Conservation (phyloP, 1,140 invertebrate genomes). For the Dysdera silvatica region DNA sequence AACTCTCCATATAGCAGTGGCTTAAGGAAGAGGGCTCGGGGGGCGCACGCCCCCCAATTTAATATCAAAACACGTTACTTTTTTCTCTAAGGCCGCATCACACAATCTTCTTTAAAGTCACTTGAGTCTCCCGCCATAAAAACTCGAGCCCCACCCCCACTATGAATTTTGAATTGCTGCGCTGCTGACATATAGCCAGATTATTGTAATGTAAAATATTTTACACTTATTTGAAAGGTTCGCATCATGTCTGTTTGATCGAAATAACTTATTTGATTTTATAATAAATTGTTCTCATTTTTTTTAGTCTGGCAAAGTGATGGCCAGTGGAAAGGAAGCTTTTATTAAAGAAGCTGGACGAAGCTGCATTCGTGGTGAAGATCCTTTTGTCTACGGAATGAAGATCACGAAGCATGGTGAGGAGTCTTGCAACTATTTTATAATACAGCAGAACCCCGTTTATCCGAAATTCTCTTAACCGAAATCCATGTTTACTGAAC, state of each 20-base stretch:
- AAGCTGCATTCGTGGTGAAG: constrained; percentile 56
- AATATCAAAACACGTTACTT: too few relatives aligned
- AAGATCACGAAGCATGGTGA: constrained; percentile 52
- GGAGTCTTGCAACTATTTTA: background rate
- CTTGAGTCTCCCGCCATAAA: too few relatives aligned
- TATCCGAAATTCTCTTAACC: background rate
- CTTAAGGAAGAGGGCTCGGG: too few relatives aligned
- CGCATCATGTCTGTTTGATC: background rate
- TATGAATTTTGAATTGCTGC: too few relatives aligned
- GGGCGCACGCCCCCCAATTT: too few relatives aligned
- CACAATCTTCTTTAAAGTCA: too few relatives aligned
- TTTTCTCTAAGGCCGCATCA: too few relatives aligned
- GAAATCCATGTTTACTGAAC: background rate
- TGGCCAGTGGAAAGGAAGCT: constrained; percentile 54
- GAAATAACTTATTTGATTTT: background rate
- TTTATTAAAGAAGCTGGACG: constrained; percentile 62
- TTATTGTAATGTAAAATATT: background rate
- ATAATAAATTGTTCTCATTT: background rate
- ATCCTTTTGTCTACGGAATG: constrained; percentile 57
- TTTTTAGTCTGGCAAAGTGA: constrained; percentile 51
- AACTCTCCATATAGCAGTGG: too few relatives aligned
- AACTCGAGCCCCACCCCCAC: too few relatives aligned
- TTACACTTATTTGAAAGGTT: background rate
- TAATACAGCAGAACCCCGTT: too few relatives aligned
- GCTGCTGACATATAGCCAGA: background rate